Base-by-base conservation (phyloP, 2,113 vertebrate species). In the Anoplopoma fimbria region DNA sequence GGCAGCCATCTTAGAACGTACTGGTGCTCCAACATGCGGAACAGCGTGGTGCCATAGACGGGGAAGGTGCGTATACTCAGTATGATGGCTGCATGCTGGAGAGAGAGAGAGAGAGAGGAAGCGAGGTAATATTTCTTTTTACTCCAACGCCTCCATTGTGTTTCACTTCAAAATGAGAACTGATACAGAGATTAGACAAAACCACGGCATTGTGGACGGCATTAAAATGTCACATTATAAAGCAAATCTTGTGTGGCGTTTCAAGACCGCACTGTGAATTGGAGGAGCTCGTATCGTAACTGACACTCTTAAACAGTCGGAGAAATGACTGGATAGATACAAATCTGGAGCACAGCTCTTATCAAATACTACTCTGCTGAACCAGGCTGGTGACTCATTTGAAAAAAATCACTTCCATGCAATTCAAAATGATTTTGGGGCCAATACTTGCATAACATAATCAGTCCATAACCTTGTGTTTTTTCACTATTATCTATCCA, bases 1-100 rank as follows among this genome's bases (percentile, higher is more conserved):
- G 91, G 91, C 81, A 90, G 90, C 92, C 91, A 93, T 93, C 80
- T 93, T 93, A 91, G 82, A 82, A 82, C 29, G 64, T 31, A 60
- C 87, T 27, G 42, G 38, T 10, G 83, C 67, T 79, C 75, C 69
- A 61, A 77, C 68, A 53, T 58, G 68, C 75, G 8, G 67, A 75
- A 65, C 72, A 31, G 77, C 31, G 31, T 15, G 69, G 57, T 36
- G 70, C 68, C 69, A 78, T 9, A 36, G 79, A 64, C 9, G 42
- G 25, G 9, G 71, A 78, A 60, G 42, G 75, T 57, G 77, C 25
- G 27, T 45, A n/a, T n/a, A 40, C 79, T 88, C 58, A 57, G 14
- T 6, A 1, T 42, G 70, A 86, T 63, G 61, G 77, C 68, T 76
- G 79, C 51, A 42, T 19, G 10, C 40, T 61, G 63, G 57, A 40